Evolutionary conservation across 2,113 vertebrate genomes (phyloP).

Genomic region (Sorex fumeus): DNA sequence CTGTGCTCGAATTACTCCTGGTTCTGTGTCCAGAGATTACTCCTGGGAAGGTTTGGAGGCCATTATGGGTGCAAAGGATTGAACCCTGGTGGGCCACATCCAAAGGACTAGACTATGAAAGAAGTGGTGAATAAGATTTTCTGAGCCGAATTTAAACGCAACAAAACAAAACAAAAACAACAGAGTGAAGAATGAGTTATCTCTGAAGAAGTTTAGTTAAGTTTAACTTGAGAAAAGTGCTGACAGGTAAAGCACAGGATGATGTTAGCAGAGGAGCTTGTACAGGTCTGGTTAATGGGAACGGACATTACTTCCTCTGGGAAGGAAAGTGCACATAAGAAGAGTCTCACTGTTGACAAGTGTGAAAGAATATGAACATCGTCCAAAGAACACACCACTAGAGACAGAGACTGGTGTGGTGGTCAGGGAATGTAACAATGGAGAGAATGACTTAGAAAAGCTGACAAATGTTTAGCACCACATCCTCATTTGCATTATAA

Average conservation of each 20-base stretch:
- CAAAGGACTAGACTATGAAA: not conserved
- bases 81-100: no score
- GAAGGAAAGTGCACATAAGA: not conserved
- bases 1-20: no score
- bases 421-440: not conserved
- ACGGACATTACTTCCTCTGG: not conserved
- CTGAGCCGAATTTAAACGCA: not conserved
- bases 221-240: not conserved
- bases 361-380: not conserved
- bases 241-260: not conserved
- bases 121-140: conserved; percentile 2
- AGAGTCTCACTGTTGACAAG: not conserved
- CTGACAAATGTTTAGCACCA: not conserved
- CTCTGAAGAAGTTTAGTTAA: not conserved
- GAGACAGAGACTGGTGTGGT: not conserved
- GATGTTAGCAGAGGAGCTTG: not conserved
- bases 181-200: not conserved
- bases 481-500: conserved; percentile 35
- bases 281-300: not conserved
- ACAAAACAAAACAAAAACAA: no score
- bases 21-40: no score
- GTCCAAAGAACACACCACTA: not conserved
- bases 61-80: no score
- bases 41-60: no score
- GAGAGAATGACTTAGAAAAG: not conserved